A percentile compares a stretch with the other conserved stretches of the same genome.
phyloP scores from a whole-genome alignment of 2,888 invertebrate species.

The Rhagophthalmus giganteus region DNA sequence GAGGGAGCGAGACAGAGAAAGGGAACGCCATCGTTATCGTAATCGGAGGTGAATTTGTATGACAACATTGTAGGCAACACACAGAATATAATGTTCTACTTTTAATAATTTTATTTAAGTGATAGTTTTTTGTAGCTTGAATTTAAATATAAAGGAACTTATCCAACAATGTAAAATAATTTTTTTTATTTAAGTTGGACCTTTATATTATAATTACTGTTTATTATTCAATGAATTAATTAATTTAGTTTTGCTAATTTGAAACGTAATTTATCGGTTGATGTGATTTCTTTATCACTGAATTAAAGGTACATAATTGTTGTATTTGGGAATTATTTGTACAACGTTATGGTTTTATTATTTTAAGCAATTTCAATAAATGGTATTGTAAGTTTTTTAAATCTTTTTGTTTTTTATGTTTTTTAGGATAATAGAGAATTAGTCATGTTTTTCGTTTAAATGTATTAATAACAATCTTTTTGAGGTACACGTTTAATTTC shows the following conservation, averaged over 20 bases:
- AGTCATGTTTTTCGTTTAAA: too few relatives aligned
- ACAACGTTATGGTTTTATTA: constrained; percentile 32
- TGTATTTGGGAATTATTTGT: constrained; percentile 26
- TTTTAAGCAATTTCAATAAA: constrained; percentile 34
- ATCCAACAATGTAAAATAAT: constrained; percentile 3
- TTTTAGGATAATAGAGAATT: too few relatives aligned
- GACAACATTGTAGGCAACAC: constrained; percentile 21
- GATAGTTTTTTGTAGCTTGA: not conserved
- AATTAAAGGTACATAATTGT: not conserved
- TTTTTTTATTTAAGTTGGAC: too few relatives aligned
- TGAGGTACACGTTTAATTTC: too few relatives aligned
- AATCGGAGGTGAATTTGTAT: constrained; percentile 46
- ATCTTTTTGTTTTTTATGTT: too few relatives aligned
- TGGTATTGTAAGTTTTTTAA: constrained; percentile 22
- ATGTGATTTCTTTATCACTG: not conserved
- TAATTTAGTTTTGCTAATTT: not conserved
- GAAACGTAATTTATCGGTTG: not conserved
- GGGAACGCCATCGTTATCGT: constrained; percentile 54
- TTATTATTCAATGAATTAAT: not conserved
- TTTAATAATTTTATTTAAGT: not conserved
- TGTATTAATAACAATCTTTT: too few relatives aligned
- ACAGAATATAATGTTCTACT: too few relatives aligned
- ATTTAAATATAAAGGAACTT: constrained; percentile 4
- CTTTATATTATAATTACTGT: too few relatives aligned
- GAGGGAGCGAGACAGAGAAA: constrained; percentile 51